These are phyloP conservation scores for Platysternon megacephalum DNA, from an alignment of 2,113 vertebrate genomes.

Conservation along the genomic window DNA sequence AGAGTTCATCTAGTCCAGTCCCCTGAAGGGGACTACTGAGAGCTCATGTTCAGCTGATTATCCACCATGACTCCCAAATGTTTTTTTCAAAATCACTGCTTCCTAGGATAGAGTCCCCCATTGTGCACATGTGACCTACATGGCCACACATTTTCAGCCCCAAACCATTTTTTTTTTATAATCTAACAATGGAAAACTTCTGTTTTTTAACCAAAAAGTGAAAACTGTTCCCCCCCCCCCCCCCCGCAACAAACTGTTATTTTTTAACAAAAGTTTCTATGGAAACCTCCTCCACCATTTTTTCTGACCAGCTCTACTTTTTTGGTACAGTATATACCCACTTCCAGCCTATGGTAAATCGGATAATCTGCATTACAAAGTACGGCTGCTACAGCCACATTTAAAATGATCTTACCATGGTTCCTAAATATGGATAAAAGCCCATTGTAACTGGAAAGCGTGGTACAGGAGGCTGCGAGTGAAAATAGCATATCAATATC, in stretches of 20 bases:
- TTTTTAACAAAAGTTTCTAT: constrained; percentile 68
- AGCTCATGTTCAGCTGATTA: background rate
- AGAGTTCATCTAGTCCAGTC: too few species aligned
- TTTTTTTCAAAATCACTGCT: background rate
- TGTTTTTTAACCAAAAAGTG: constrained; percentile 70
- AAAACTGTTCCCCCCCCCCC: background rate
- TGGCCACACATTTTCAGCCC: constrained; percentile 19
- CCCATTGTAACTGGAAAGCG: constrained; percentile 28
- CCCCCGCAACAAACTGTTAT: constrained; percentile 22
- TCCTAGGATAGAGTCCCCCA: background rate
- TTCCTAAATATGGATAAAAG: background rate
- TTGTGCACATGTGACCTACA: background rate
- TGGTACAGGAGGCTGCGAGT: constrained; percentile 55
- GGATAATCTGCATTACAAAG: background rate
- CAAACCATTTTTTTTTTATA: constrained; percentile 3
- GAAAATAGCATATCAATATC: constrained; percentile 56
- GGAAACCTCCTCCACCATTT: constrained; percentile 14
- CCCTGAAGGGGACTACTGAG: background rate
- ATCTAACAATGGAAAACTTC: constrained; percentile 68
- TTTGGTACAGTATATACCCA: background rate
- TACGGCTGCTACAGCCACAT: background rate
- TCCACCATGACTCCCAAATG: background rate
- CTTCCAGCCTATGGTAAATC: background rate
- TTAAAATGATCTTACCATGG: background rate
- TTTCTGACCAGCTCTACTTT: background rate